Evolutionary conservation across 2,797 vertebrate species (phyloP), one percentile per base, ranked within the genome.

Genomic region (Neosilurus hyrtlii): DNA sequence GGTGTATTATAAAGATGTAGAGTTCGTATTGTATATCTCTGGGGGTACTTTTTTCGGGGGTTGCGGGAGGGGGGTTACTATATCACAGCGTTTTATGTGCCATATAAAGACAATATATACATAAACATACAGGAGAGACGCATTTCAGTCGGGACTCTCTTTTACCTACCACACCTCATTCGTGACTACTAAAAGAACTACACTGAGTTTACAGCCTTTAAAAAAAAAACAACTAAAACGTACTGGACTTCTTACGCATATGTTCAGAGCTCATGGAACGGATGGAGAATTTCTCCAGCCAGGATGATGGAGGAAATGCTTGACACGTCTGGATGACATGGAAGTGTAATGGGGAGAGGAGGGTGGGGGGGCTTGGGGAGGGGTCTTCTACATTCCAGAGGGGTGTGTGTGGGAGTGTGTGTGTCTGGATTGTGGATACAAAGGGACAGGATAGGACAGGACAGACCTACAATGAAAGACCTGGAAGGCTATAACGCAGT

Each of bases 151-250:
- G 49, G 75, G 74, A 85, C 86, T 86, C 84, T 85, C 72, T 84
- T 82, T 84, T 86, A 88, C 62, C 77, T 85, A 79, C 78, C 74
- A 85, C 43, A 67, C 74, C 84, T 82, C 84, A 82, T 85, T 63
- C 59, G 9, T 26, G 68, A 85, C 66, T 83, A 52, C 86, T 66
- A 82, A 63, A 24, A 79, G 59, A 84, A 86, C 86, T 72, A 82
- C 80, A 82, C 84, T 80, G 84, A 87, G 87, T 88, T 88, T 88
- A 88, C 87, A 88, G 82, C 81, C 84, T 88, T 88, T 87, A 52
- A 49, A 14, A 68, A 56, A 15, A 63, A 63, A 18, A 43, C 15
- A 68, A 43, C 12, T 18, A 37, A 57, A 82, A 83, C 65, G 51
- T 77, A 70, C 82, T 81, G 82, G 82, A 87, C 70, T 52, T 73